phyloP scores from a whole-genome alignment of 1,140 invertebrate genomes.

The Aphis craccivora region DNA sequence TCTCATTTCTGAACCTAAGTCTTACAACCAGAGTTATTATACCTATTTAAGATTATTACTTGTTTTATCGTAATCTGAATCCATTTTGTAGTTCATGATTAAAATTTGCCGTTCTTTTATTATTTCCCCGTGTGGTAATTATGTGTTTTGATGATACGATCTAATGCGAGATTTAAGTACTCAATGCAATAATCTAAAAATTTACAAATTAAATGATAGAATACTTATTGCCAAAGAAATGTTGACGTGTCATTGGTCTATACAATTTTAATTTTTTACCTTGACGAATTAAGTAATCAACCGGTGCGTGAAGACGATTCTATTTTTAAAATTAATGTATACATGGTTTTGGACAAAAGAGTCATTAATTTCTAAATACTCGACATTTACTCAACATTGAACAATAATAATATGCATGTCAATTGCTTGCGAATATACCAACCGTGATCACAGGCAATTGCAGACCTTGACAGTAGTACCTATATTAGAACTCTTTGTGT shows the following conservation, averaged over 20 bases:
- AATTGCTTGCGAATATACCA: neutral
- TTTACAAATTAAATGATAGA: neutral
- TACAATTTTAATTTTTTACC: constrained; percentile 14
- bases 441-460: neutral
- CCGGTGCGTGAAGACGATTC: neutral
- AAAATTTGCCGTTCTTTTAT: neutral
- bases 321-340: neutral
- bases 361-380: neutral
- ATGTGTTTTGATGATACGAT: neutral
- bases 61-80: neutral
- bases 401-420: constrained; percentile 10
- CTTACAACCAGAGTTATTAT: too few relatives aligned
- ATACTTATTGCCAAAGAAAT: neutral
- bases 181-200: neutral
- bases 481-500: neutral
- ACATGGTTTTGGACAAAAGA: neutral
- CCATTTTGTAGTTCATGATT: neutral
- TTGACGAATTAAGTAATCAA: constrained; percentile 1
- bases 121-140: neutral
- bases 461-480: neutral
- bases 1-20: neutral
- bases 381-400: neutral
- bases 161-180: neutral
- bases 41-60: too few relatives aligned
- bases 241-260: neutral